Evolutionary conservation across 2,888 invertebrate genomes (phyloP).

Genomic region (Drosophila mimetica): DNA sequence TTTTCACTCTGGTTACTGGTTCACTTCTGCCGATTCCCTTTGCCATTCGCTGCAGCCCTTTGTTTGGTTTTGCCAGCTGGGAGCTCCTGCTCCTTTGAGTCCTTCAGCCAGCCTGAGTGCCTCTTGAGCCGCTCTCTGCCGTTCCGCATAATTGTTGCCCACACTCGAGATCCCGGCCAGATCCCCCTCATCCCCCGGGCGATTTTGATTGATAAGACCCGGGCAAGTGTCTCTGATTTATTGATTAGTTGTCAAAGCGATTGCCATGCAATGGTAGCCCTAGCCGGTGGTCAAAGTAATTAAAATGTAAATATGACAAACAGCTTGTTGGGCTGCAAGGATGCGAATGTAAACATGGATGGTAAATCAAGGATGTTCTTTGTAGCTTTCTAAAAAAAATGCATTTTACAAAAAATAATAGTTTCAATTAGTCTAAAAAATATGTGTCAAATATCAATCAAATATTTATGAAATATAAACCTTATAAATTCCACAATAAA

Average conservation of each 20-base stretch:
- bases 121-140: slow-evolving; percentile 40
- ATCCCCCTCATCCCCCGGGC: not conserved
- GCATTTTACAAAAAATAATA: no score
- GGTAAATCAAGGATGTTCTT: not conserved
- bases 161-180: slow-evolving; percentile 32
- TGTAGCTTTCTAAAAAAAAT: no score
- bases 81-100: slow-evolving; percentile 17
- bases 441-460: no score
- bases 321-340: not conserved
- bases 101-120: slow-evolving; percentile 22
- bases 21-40: slow-evolving; percentile 29
- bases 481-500: no score
- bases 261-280: slow-evolving; percentile 24
- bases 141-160: slow-evolving; percentile 61
- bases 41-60: slow-evolving; percentile 53
- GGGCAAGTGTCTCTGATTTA: slow-evolving; percentile 56
- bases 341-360: not conserved
- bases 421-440: no score
- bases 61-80: slow-evolving; percentile 50
- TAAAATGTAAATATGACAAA: slow-evolving; percentile 55
- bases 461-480: no score
- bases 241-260: slow-evolving; percentile 73
- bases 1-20: slow-evolving; percentile 63
- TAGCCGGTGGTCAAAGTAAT: slow-evolving; percentile 50
- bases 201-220: slow-evolving; percentile 61